Conservation (phyloP, 2,113 vertebrate genomes). For the Notechis scutatus region DNA sequence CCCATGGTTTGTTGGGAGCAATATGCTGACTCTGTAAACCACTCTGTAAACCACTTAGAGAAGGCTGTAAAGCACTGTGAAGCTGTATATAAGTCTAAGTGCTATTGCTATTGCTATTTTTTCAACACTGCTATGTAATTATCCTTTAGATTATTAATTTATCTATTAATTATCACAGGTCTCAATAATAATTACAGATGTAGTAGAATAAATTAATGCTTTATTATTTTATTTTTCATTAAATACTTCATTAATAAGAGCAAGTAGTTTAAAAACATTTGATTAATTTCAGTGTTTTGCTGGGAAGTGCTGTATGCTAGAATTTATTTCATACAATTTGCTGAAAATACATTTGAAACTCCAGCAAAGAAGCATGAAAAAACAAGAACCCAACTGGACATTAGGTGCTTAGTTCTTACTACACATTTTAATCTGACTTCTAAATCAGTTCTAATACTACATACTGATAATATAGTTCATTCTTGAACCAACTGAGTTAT, state of each 20-base stretch:
- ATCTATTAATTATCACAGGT: neutral
- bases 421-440: neutral
- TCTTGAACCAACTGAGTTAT: neutral
- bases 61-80: too few species aligned
- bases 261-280: neutral
- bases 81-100: neutral
- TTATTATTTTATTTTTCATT: neutral
- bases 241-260: neutral
- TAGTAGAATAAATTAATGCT: neutral
- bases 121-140: neutral
- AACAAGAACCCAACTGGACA: neutral
- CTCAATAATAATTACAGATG: neutral
- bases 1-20: too few species aligned
- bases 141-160: neutral
- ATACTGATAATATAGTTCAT: neutral
- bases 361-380: fast-evolving
- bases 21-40: too few species aligned
- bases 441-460: neutral
- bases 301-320: fast-evolving
- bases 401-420: fast-evolving
- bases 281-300: neutral
- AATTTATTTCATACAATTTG: neutral
- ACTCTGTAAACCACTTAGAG: too few species aligned
- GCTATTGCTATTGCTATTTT: neutral
- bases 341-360: neutral